phyloP scores from a whole-genome alignment of 1,140 invertebrate species.

The Danaus plexippus region DNA sequence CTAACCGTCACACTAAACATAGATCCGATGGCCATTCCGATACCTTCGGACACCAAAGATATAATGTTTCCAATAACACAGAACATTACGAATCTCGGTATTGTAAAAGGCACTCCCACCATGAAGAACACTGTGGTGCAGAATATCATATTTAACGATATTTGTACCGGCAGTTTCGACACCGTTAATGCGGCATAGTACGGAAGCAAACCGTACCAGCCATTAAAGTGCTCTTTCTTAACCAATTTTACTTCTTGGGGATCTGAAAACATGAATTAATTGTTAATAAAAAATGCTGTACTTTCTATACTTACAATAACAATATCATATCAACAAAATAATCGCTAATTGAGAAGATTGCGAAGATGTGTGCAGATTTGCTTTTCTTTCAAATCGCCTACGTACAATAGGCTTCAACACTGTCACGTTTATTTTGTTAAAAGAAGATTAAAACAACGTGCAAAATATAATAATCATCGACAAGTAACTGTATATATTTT shows the following conservation, averaged over 20 bases:
- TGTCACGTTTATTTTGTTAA: neutral
- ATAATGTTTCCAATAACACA: conserved; percentile 72
- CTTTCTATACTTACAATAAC: too few relatives aligned
- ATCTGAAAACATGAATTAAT: conserved; percentile 71
- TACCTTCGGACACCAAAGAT: conserved; percentile 74
- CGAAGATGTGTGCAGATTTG: too few relatives aligned
- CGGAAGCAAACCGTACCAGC: conserved; percentile 85
- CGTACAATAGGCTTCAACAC: too few relatives aligned
- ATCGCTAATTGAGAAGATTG: too few relatives aligned
- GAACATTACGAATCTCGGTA: conserved; percentile 72
- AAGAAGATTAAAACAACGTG: conserved; percentile 6
- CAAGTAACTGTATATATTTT: neutral
- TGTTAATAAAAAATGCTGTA: neutral
- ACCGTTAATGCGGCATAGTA: conserved; percentile 86
- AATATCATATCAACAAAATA: too few relatives aligned
- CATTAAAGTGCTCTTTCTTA: conserved; percentile 86
- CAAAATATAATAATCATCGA: neutral
- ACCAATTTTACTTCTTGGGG: conserved; percentile 85
- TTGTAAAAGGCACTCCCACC: conserved; percentile 72
- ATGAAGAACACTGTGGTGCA: conserved; percentile 74
- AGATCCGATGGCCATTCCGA: conserved; percentile 76
- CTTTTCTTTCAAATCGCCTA: too few relatives aligned
- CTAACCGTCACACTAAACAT: conserved; percentile 77
- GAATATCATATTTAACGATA: conserved; percentile 74
- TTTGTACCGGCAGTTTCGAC: conserved; percentile 75